These are phyloP conservation scores for Polyommatus iphigenia DNA, from an alignment of 2,888 invertebrate species.

Conservation along the genomic window DNA sequence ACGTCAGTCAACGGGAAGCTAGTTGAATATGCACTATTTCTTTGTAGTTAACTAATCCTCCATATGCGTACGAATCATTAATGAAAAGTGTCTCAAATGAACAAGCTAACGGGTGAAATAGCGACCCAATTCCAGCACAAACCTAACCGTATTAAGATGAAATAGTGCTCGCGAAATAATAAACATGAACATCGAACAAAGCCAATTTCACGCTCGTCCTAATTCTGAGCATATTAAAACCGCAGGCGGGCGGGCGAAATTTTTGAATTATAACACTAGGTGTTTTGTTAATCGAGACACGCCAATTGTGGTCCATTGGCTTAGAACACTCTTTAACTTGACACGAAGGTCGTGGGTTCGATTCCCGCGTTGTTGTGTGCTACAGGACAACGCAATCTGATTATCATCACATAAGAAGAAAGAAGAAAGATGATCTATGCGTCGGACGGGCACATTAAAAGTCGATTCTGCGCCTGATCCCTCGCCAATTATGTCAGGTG, in stretches of 20 bases:
- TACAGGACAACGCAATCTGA: no score
- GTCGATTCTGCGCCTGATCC: no score
- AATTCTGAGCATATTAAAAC: constrained; percentile 65
- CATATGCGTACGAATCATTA: not conserved
- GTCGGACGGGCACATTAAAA: no score
- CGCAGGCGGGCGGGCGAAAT: constrained; percentile 10
- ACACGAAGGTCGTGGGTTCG: not conserved
- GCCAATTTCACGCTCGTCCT: constrained; percentile 49
- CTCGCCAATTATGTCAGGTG: no score
- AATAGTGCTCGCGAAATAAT: constrained; percentile 42
- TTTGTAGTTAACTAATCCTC: no score
- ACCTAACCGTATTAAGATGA: constrained; percentile 41
- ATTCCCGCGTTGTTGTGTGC: not conserved
- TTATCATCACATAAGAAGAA: no score
- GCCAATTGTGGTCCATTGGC: not conserved
- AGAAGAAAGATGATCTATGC: not conserved
- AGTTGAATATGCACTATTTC: no score
- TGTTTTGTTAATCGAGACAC: not conserved
- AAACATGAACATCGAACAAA: constrained; percentile 45
- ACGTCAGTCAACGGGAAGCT: no score
- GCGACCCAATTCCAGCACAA: constrained; percentile 33
- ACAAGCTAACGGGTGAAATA: not conserved
- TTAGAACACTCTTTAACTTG: not conserved
- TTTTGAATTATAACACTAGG: not conserved
- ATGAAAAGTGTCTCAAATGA: not conserved